A percentile compares a stretch with the other conserved stretches of the same genome.
Evolutionary conservation across 1,140 invertebrate species (phyloP).

Genomic region (Goniozus legneri): DNA sequence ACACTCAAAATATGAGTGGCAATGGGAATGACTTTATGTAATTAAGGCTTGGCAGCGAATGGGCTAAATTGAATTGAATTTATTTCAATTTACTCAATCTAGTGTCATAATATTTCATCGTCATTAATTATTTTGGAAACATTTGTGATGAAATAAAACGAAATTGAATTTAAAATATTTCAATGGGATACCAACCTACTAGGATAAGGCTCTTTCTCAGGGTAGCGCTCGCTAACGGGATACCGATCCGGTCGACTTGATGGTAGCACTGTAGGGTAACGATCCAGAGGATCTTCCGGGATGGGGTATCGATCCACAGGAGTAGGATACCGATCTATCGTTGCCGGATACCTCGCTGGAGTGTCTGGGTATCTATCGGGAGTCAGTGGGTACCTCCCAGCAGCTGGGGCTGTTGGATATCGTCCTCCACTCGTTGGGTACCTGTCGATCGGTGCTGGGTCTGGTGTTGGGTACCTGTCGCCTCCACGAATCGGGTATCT

Average conservation of each 20-base stretch:
- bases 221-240: slow-evolving; percentile 47
- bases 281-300: slow-evolving; percentile 35
- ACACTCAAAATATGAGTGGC: too few relatives aligned
- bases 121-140: too few relatives aligned
- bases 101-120: too few relatives aligned
- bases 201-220: slow-evolving; percentile 39
- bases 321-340: slow-evolving; percentile 33
- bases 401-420: slow-evolving; percentile 40
- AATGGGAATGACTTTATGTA: too few relatives aligned
- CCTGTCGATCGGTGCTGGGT: slow-evolving; percentile 44
- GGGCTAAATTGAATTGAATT: too few relatives aligned
- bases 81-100: too few relatives aligned
- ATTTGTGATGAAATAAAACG: too few relatives aligned
- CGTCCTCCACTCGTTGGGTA: slow-evolving; percentile 36
- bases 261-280: slow-evolving; percentile 30
- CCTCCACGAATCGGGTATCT: slow-evolving; percentile 33
- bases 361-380: slow-evolving; percentile 38
- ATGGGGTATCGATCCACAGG: slow-evolving; percentile 34
- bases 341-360: slow-evolving; percentile 16
- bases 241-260: slow-evolving; percentile 19
- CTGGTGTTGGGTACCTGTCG: slow-evolving; percentile 44
- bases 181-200: slow-evolving; percentile 9
- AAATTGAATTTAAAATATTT: too few relatives aligned
- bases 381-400: slow-evolving; percentile 30
- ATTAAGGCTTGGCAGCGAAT: too few relatives aligned